A percentile compares a stretch with the other conserved stretches of the same genome.
phyloP scores from a whole-genome alignment of 2,888 invertebrate genomes.

The Apamea anceps region DNA sequence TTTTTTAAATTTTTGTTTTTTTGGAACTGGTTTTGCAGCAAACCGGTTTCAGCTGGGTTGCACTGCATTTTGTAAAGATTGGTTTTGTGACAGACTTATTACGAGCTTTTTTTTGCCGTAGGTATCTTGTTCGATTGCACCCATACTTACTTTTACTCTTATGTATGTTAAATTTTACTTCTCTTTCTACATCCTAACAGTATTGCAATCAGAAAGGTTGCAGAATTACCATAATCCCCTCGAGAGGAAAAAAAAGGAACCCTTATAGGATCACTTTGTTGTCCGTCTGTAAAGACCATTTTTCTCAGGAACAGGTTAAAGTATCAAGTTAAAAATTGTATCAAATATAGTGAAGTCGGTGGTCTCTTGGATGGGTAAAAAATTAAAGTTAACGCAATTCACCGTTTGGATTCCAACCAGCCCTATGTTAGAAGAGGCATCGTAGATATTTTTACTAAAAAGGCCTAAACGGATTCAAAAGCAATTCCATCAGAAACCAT shows the following conservation, averaged over 20 bases:
- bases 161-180: not conserved
- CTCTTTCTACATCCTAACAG: no score
- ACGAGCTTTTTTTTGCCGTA: not conserved
- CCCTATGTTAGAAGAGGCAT: not conserved
- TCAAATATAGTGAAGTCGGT: not conserved
- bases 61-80: constrained; percentile 19
- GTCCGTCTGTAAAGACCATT: not conserved
- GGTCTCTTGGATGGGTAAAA: not conserved
- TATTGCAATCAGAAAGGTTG: not conserved
- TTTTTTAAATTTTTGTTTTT: not conserved
- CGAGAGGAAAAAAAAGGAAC: not conserved
- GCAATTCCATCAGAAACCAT: not conserved
- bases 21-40: constrained; percentile 19
- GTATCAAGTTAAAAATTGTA: not conserved
- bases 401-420: not conserved
- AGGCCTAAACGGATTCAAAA: not conserved
- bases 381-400: not conserved
- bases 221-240: not conserved
- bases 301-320: not conserved
- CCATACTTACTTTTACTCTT: not conserved
- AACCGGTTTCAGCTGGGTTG: constrained; percentile 17
- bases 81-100: not conserved
- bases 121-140: not conserved
- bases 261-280: not conserved
- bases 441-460: not conserved